phyloP scores from a whole-genome alignment of 2,113 vertebrate species.

The Poeciliopsis occidentalis region DNA sequence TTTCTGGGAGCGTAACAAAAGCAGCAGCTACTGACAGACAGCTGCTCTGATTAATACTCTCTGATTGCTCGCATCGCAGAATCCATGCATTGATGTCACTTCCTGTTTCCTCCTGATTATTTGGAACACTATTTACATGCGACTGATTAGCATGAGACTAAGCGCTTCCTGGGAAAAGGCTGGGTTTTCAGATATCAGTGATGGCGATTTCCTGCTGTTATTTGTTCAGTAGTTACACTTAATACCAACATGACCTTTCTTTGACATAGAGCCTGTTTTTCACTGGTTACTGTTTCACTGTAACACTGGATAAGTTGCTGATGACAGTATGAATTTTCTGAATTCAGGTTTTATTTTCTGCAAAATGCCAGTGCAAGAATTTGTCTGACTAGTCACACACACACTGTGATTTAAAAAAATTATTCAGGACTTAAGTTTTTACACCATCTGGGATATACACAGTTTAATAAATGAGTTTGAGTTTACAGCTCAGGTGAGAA shows the following conservation, averaged over 20 bases:
- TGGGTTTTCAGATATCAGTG: background rate
- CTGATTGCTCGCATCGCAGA: constrained; percentile 48
- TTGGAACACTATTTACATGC: constrained; percentile 60
- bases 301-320: background rate
- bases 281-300: too few relatives aligned
- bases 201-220: background rate
- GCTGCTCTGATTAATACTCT: constrained; percentile 36
- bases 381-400: too few relatives aligned
- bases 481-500: too few relatives aligned
- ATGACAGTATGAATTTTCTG: background rate
- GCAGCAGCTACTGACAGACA: constrained; percentile 42
- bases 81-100: constrained; percentile 38
- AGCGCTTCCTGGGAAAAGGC: constrained; percentile 27
- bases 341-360: background rate
- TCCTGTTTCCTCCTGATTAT: constrained; percentile 62
- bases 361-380: background rate
- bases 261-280: background rate
- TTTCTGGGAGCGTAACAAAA: constrained; percentile 8
- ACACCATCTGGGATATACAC: too few relatives aligned
- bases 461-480: too few relatives aligned
- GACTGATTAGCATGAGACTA: constrained; percentile 61
- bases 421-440: too few relatives aligned
- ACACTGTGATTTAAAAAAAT: too few relatives aligned
- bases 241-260: too few relatives aligned
- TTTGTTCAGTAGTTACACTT: too few relatives aligned